These are phyloP conservation scores for Urechis unicinctus DNA, from an alignment of 2,888 invertebrate genomes.

Conservation along the genomic window DNA sequence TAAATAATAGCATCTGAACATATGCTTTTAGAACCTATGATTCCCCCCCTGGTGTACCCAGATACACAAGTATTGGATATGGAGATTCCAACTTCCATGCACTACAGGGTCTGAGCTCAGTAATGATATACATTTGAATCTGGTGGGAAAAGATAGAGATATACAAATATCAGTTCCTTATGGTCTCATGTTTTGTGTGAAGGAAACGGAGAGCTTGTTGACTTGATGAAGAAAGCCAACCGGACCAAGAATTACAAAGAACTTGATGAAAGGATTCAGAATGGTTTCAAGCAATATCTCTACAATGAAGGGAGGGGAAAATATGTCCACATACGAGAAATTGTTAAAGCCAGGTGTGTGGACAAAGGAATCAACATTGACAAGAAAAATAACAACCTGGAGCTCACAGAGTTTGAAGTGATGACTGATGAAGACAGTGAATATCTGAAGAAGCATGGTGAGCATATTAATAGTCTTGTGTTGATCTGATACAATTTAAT, in stretches of 20 bases:
- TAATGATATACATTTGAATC: background rate
- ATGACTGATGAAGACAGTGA: conserved; percentile 7
- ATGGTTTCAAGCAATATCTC: conserved; percentile 77
- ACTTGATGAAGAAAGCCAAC: conserved; percentile 39
- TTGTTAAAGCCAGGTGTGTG: conserved; percentile 8
- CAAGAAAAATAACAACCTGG: conserved; percentile 1
- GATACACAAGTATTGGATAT: too few species aligned
- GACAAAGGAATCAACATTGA: conserved; percentile 1
- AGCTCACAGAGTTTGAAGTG: conserved; percentile 9
- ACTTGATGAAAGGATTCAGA: conserved; percentile 85
- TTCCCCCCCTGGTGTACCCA: too few species aligned
- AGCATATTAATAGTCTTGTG: too few species aligned
- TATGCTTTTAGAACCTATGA: too few species aligned
- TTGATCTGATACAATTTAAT: too few species aligned
- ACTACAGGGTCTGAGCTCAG: too few species aligned
- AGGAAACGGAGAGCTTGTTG: conserved; percentile 62
- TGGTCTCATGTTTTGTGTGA: too few species aligned
- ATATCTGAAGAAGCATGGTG: conserved; percentile 20
- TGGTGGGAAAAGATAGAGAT: background rate
- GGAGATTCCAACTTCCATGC: too few species aligned
- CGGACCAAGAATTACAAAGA: conserved; percentile 43
- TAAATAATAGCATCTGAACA: too few species aligned
- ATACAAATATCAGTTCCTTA: too few species aligned
- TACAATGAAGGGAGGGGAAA: conserved; percentile 90
- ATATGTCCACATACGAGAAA: conserved; percentile 12